Evolutionary conservation across 2,888 invertebrate genomes (phyloP).

Genomic region (Drosophila mimetica): DNA sequence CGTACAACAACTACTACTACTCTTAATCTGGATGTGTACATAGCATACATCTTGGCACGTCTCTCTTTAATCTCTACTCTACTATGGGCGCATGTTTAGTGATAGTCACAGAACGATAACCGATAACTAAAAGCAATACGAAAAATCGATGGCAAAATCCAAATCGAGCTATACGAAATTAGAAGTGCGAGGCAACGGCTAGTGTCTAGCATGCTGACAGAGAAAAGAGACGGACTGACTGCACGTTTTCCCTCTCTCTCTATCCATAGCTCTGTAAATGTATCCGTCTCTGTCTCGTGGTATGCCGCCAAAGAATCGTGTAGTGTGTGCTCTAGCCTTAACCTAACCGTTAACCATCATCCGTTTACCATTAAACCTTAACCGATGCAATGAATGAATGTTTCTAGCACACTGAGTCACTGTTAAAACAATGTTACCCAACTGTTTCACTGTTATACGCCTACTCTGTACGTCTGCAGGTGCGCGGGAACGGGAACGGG

Average conservation of each 20-base stretch:
- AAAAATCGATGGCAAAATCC: background rate
- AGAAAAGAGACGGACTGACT: slow-evolving; percentile 30
- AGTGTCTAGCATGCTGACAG: slow-evolving; percentile 12
- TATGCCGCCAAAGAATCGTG: slow-evolving; percentile 30
- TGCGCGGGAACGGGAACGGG: slow-evolving; percentile 16
- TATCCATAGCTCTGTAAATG: slow-evolving; percentile 13
- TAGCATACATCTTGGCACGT: slow-evolving; percentile 45
- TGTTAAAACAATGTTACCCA: slow-evolving; percentile 40
- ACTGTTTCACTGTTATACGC: slow-evolving; percentile 39
- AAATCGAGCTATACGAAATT: slow-evolving; percentile 2
- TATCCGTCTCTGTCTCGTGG: slow-evolving; percentile 42
- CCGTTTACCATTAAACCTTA: slow-evolving; percentile 10
- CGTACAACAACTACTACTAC: slow-evolving; percentile 31
- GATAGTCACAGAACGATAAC: slow-evolving; percentile 44
- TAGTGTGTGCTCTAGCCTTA: slow-evolving; percentile 32
- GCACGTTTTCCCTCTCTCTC: slow-evolving; percentile 29
- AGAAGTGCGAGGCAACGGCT: slow-evolving; percentile 16
- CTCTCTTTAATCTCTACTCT: slow-evolving; percentile 43
- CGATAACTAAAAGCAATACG: slow-evolving; percentile 1
- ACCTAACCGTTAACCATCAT: slow-evolving; percentile 10
- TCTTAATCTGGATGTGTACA: slow-evolving; percentile 36
- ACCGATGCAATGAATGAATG: slow-evolving; percentile 43
- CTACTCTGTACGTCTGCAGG: slow-evolving; percentile 47
- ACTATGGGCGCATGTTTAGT: slow-evolving; percentile 69
- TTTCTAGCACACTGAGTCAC: slow-evolving; percentile 48